These are phyloP conservation scores for Actinopyga echinites DNA, from an alignment of 53 echinoderm and acorn worm species.

Conservation along the genomic window DNA sequence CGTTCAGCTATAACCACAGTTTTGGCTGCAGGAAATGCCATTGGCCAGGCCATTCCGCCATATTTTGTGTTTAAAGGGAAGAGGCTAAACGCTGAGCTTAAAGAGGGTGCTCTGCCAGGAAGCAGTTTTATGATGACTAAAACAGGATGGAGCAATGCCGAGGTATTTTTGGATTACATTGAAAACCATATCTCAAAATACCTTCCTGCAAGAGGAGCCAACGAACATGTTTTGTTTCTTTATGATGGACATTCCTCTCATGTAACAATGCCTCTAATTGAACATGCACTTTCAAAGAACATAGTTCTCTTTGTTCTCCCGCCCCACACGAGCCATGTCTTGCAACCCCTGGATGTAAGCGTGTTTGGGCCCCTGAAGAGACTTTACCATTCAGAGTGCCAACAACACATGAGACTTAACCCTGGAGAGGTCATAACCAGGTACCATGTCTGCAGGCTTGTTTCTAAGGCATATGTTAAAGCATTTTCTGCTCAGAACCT, in stretches of 20 bases:
- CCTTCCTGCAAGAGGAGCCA: neutral
- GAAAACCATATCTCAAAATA: slow-evolving; percentile 5
- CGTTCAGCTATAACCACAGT: neutral
- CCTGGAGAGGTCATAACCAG: neutral
- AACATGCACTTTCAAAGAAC: too few relatives aligned
- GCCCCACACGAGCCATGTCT: too few relatives aligned
- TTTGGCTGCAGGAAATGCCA: slow-evolving; percentile 15
- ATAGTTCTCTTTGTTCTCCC: too few relatives aligned
- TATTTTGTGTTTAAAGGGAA: slow-evolving; percentile 4
- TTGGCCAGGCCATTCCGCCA: neutral
- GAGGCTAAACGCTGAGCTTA: neutral
- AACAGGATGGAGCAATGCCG: neutral
- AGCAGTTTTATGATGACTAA: neutral
- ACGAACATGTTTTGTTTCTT: neutral
- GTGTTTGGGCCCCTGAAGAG: neutral
- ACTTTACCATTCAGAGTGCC: neutral
- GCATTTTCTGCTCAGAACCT: neutral
- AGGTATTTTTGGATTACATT: neutral
- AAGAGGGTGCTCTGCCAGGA: slow-evolving; percentile 3
- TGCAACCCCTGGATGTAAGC: neutral
- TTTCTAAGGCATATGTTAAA: neutral
- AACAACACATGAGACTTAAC: neutral
- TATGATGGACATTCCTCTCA: neutral
- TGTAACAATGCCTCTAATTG: neutral
- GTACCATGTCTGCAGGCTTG: neutral